A percentile compares a stretch with the other conserved stretches of the same genome.
phyloP scores from a whole-genome alignment of 2,797 vertebrate genomes.

The Rhinatrema bivittatum region DNA sequence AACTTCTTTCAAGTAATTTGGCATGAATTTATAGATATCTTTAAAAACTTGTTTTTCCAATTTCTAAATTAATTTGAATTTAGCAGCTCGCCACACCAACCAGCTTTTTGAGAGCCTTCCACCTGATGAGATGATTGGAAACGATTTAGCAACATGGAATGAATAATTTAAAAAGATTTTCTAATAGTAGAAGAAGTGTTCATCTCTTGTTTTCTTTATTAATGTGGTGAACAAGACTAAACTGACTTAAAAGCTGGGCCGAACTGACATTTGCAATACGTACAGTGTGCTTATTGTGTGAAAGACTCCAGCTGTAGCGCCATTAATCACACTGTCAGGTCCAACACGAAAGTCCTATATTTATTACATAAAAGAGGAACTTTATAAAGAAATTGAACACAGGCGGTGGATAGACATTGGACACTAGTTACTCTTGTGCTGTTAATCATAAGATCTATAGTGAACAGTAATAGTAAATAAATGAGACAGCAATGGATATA shows the following conservation, averaged over 20 bases:
- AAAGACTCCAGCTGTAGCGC: constrained; percentile 55
- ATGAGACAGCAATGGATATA: neutral
- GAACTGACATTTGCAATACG: constrained; percentile 54
- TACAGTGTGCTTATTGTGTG: constrained; percentile 53
- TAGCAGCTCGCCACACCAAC: constrained; percentile 6
- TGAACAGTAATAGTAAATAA: constrained; percentile 23
- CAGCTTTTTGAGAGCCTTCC: constrained; percentile 2
- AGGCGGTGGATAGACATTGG: constrained; percentile 55
- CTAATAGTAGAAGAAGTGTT: neutral
- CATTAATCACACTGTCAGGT: constrained; percentile 65
- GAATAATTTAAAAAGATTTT: constrained; percentile 10
- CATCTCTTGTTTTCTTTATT: constrained; percentile 18
- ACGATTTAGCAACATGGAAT: constrained; percentile 28
- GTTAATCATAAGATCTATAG: constrained; percentile 58
- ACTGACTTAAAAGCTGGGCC: constrained; percentile 33
- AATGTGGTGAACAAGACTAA: constrained; percentile 24
- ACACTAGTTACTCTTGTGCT: constrained; percentile 46
- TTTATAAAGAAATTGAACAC: constrained; percentile 47
- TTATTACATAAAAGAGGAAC: constrained; percentile 52
- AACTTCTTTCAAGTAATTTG: constrained; percentile 8
- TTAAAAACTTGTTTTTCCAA: too few relatives aligned
- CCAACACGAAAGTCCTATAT: constrained; percentile 40
- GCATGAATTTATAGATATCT: neutral
- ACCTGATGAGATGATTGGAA: constrained; percentile 23
- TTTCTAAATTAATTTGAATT: constrained; percentile 20